Percentiles rank a stretch among this genome's conserved stretches.
Evolutionary conservation across 2,113 vertebrate genomes (phyloP).

Genomic region (Rhinichthys klamathensis): DNA sequence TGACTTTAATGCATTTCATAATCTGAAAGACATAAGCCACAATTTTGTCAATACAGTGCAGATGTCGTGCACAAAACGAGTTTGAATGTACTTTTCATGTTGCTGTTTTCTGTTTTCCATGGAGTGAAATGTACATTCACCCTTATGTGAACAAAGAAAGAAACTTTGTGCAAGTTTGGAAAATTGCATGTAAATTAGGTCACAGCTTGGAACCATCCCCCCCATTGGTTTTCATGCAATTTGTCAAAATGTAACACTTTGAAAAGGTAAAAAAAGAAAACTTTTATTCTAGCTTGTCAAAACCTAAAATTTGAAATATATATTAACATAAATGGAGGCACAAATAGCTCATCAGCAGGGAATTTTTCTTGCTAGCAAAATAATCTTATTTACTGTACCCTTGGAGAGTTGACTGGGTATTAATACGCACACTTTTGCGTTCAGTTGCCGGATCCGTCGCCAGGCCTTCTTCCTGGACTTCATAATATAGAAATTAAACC

Average conservation of each 20-base stretch:
- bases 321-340: neutral
- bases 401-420: neutral
- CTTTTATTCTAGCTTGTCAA: too few species aligned
- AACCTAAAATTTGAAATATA: neutral
- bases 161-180: neutral
- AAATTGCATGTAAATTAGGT: neutral
- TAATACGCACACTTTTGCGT: neutral
- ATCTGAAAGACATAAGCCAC: neutral
- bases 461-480: conserved; percentile 11
- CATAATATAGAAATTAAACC: conserved; percentile 26
- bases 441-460: neutral
- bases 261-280: too few species aligned
- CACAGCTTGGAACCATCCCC: neutral
- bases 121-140: neutral
- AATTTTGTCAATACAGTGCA: neutral
- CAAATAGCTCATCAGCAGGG: neutral
- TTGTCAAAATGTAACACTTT: too few species aligned
- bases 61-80: too few species aligned
- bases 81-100: neutral
- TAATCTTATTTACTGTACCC: neutral
- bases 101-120: neutral
- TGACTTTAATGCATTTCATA: neutral
- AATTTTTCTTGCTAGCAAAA: neutral
- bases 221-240: too few species aligned
- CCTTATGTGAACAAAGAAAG: neutral